Evolutionary conservation across 2,797 vertebrate species (phyloP).

Genomic region (Liasis olivaceus): DNA sequence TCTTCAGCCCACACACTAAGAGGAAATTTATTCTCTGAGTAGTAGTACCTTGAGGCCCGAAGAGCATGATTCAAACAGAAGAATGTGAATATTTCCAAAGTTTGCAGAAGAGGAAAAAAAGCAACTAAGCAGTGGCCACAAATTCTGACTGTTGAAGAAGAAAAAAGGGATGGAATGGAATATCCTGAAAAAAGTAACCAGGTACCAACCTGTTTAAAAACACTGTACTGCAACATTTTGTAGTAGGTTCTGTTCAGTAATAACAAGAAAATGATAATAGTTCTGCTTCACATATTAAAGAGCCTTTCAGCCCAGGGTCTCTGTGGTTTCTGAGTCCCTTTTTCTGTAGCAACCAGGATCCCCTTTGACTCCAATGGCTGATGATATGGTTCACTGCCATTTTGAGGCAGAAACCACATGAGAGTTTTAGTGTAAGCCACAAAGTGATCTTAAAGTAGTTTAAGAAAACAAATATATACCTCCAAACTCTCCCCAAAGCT

Average conservation of each 20-base stretch:
- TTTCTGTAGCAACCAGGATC: neutral
- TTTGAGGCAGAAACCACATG: neutral
- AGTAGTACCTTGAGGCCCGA: neutral
- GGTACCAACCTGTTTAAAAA: neutral
- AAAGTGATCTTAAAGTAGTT: neutral
- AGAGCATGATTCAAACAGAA: neutral
- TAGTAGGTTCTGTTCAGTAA: neutral
- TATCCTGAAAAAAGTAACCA: neutral
- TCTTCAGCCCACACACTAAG: neutral
- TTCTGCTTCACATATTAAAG: neutral
- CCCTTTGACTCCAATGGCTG: neutral
- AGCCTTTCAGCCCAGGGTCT: neutral
- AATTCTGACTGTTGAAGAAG: neutral
- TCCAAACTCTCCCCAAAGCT: neutral
- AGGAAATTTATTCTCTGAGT: neutral
- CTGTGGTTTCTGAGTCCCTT: neutral
- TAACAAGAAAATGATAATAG: neutral
- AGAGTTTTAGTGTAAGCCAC: neutral
- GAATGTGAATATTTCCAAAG: neutral
- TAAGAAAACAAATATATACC: neutral
- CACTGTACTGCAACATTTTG: neutral
- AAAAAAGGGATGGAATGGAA: neutral
- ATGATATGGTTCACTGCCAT: neutral
- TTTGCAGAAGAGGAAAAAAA: neutral
- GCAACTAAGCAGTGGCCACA: neutral